phyloP scores from a whole-genome alignment of 2,113 vertebrate genomes.

The Irena cyanogastra region DNA sequence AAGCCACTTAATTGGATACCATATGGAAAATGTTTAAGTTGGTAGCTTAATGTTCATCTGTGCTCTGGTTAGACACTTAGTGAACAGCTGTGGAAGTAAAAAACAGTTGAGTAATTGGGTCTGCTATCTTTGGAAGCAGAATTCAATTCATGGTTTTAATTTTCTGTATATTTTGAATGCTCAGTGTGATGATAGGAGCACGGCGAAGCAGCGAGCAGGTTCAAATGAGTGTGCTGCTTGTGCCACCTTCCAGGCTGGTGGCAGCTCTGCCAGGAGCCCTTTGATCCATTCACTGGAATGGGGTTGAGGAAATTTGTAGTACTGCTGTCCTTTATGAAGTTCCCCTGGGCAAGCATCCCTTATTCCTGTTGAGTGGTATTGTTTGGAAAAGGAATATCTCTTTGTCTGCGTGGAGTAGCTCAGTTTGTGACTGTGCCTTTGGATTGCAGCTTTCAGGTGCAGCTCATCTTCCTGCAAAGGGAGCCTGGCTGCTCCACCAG shows the following conservation, averaged over 20 bases:
- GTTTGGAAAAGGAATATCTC: not conserved
- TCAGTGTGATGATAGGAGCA: not conserved
- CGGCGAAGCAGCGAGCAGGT: not conserved
- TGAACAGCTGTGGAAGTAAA: slow-evolving; percentile 31
- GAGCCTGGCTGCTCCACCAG: not conserved
- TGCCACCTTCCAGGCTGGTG: not conserved
- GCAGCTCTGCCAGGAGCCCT: not conserved
- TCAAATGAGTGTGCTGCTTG: not conserved
- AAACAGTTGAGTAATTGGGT: not conserved
- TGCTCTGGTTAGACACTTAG: not conserved
- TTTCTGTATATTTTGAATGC: not conserved
- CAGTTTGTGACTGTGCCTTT: not conserved
- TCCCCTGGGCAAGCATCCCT: not conserved
- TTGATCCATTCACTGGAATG: fast-evolving
- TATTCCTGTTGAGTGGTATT: not conserved
- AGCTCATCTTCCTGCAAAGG: not conserved
- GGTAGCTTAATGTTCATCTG: not conserved
- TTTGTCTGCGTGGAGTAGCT: not conserved
- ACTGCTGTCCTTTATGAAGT: not conserved
- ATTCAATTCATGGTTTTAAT: not conserved
- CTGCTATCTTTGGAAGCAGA: slow-evolving; percentile 13
- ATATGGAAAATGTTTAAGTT: not conserved
- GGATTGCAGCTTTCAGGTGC: fast-evolving
- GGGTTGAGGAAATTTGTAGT: not conserved
- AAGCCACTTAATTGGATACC: not conserved